Evolutionary conservation across 2,113 vertebrate genomes (phyloP), one percentile per base, ranked within the genome.

Genomic region (Oriolus oriolus): DNA sequence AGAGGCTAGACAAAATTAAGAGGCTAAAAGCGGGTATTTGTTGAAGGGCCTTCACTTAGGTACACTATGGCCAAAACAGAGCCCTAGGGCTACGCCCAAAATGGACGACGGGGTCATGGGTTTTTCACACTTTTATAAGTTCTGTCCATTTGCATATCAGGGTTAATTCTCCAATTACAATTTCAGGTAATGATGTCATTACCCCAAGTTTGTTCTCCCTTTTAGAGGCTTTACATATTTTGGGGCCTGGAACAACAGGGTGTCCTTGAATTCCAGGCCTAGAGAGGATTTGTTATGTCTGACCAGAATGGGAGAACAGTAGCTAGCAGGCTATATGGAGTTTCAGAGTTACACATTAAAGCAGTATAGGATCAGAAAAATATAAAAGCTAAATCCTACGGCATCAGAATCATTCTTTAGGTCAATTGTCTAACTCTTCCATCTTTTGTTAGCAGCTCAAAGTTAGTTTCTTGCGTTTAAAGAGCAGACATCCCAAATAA

Each of bases 101-200:
- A 16, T 35, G n/a, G 22, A 35, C 1, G 4, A n/a, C 14, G 2
- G 4, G n/a, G 15, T 59, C n/a, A 59, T 1, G 7, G n/a, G 9
- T 35, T 59, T 57, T 59, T 59, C 9, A 35, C 22, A 59, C n/a
- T 35, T 59, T 11, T 2, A 16, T 24, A 24, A 59, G 22, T 59
- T 35, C 35, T n/a, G n/a, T 59, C 7, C 56, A 35, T 10, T 59
- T 24, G 56, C 14, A 16, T 59, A 57, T 24, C 33, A 57, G n/a
- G 56, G 22, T 35, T 57, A 57, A 35, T 57, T 57, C 56, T 35
- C 6, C n/a, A 24, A 35, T 59, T 59, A 59, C 6, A 59, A 7
- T 59, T 35, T 59, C n/a, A 24, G 2, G 22, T 59, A 35, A 35
- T 35, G 56, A 59, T 35, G 22, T 59, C 13, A 35, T 59, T 35